Evolutionary conservation across 2,113 vertebrate genomes (phyloP).

Genomic region (Apodemus speciosus): DNA sequence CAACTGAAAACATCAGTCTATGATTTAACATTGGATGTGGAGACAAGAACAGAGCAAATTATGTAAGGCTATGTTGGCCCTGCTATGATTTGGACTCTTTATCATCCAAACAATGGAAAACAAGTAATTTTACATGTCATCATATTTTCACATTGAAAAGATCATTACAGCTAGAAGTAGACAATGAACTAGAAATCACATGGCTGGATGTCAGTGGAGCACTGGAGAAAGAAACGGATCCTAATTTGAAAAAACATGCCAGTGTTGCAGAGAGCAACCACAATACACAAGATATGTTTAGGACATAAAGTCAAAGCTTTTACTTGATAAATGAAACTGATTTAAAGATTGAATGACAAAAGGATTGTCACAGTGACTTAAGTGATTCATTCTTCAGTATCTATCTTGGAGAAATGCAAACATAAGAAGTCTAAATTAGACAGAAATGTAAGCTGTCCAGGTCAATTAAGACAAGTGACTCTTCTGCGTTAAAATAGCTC

Average conservation of each 20-base stretch:
- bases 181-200: not conserved
- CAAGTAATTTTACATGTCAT: not conserved
- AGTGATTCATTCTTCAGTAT: not conserved
- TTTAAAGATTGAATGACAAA: not conserved
- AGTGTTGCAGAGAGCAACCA: not conserved
- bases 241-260: not conserved
- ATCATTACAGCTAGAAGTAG: not conserved
- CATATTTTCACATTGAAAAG: not conserved
- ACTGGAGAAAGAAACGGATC: not conserved
- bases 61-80: not conserved
- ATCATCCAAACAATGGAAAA: not conserved
- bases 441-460: not conserved
- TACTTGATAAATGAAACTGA: not conserved
- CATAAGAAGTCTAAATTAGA: not conserved
- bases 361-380: not conserved
- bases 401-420: not conserved
- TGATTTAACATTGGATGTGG: not conserved
- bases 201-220: not conserved
- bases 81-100: not conserved
- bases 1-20: not conserved
- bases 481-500: not conserved
- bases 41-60: not conserved
- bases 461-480: not conserved
- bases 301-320: not conserved
- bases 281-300: not conserved